A percentile compares a stretch with the other conserved stretches of the same genome.
Conservation (phyloP, 2,797 vertebrate genomes). For the Alosa sapidissima region DNA sequence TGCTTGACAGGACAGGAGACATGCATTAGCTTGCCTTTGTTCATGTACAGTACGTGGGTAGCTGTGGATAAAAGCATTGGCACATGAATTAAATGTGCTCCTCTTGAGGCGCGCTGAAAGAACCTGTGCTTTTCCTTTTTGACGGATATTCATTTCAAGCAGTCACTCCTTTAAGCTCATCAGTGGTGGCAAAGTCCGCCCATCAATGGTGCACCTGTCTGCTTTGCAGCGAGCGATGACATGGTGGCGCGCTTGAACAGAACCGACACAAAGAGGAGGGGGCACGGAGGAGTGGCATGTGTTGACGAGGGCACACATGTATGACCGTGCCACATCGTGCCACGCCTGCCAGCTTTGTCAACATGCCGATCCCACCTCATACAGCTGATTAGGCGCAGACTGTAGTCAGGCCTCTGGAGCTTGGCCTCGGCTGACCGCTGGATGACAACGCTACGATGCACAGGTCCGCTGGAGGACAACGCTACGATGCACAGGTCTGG, state of each 20-base stretch:
- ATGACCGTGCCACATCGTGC: not conserved
- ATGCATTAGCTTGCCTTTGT: not conserved
- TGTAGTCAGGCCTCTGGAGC: not conserved
- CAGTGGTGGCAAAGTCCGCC: not conserved
- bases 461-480: no score
- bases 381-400: not conserved
- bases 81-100: not conserved
- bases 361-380: not conserved
- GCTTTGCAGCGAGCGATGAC: not conserved
- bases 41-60: not conserved
- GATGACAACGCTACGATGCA: no score
- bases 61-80: not conserved
- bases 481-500: no score
- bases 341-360: not conserved
- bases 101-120: not conserved
- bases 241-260: not conserved
- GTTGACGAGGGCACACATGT: not conserved
- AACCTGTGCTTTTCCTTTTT: not conserved
- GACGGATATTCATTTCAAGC: not conserved
- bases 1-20: not conserved
- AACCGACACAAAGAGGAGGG: not conserved
- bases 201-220: not conserved
- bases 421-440: not conserved
- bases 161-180: not conserved
- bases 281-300: not conserved